These are phyloP conservation scores for Nasonia vitripennis DNA, from an alignment of 1,140 invertebrate species.

Conservation along the genomic window DNA sequence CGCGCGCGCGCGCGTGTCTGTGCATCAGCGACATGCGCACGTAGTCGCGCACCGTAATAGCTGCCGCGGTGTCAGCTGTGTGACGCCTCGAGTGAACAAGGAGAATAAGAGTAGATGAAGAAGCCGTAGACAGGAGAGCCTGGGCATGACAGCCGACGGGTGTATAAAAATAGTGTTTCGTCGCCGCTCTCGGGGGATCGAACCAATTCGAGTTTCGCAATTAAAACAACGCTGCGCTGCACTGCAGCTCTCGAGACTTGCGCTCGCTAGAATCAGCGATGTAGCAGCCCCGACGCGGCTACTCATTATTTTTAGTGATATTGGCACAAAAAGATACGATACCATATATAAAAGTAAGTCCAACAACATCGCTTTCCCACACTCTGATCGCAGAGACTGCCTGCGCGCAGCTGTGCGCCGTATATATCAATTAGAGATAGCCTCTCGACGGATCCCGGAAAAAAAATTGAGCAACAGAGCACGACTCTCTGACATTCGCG, in stretches of 20 bases:
- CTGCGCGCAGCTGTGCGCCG: too few relatives aligned
- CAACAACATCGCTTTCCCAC: too few relatives aligned
- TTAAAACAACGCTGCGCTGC: background rate
- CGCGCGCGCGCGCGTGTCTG: too few relatives aligned
- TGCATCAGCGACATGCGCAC: too few relatives aligned
- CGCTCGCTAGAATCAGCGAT: too few relatives aligned
- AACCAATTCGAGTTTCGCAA: background rate
- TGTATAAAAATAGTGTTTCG: background rate
- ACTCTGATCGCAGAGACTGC: too few relatives aligned
- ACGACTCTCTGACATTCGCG: too few relatives aligned
- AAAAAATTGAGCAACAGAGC: background rate
- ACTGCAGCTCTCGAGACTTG: too few relatives aligned
- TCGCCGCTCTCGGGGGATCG: background rate
- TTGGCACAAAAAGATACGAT: background rate
- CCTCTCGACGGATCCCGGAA: background rate
- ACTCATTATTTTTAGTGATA: background rate
- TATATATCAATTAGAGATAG: too few relatives aligned
- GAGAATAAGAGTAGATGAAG: background rate
- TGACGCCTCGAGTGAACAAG: background rate
- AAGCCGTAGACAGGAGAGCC: background rate
- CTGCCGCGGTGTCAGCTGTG: constrained; percentile 13
- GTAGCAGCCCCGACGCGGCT: background rate
- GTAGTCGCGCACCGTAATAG: too few relatives aligned
- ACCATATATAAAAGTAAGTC: too few relatives aligned
- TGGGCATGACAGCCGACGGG: background rate